Base-by-base conservation (phyloP, 2,888 invertebrate species). In the Aricia artaxerxes region DNA sequence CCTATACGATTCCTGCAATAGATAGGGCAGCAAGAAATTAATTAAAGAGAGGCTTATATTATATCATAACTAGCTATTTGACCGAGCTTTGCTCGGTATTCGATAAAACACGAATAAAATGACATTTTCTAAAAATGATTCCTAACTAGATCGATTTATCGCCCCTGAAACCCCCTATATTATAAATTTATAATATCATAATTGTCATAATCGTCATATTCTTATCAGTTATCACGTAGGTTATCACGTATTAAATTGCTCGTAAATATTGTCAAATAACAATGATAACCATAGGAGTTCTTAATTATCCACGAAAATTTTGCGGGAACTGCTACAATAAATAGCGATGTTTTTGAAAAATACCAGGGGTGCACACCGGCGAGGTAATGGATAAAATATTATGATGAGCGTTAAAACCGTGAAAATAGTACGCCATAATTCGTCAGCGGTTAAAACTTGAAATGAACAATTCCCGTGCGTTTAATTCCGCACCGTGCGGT, bases 401-500 rank as follows among this genome's bases (percentile, higher is more conserved):
- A 31, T 13, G 31, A 69, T 69, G 31, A 69, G 31, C 9, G 75
- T 49, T 73, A 24, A 73, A 75, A 49, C 24, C 75, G 24, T 75
- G 75, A 75, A 75, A 75, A 44, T 44, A 73, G 73, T 75, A 44
- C n/a, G 24, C 73, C 44, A 44, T 73, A 78, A 81, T 81, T 82
- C 80, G 79, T 78, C 82, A 77, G 81, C 78, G 81, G 81, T 81
- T 78, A 40, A 82, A 82, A 82, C 80, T 80, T 80, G 81, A 82
- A 82, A 82, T 81, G 79, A 78, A 78, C 80, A 80, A 80, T 81
- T 80, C 57, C 77, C 61, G 60, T 40, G 53, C 79, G 80, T 82
- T 82, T 82, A 81, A 82, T 82, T 80, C 82, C 73, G 81, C 77
- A 80, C 79, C 78, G 35, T 82, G 82, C 78, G 82, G 82, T 80